phyloP scores from a whole-genome alignment of 2,888 invertebrate genomes.

The Eupithecia insigniata region DNA sequence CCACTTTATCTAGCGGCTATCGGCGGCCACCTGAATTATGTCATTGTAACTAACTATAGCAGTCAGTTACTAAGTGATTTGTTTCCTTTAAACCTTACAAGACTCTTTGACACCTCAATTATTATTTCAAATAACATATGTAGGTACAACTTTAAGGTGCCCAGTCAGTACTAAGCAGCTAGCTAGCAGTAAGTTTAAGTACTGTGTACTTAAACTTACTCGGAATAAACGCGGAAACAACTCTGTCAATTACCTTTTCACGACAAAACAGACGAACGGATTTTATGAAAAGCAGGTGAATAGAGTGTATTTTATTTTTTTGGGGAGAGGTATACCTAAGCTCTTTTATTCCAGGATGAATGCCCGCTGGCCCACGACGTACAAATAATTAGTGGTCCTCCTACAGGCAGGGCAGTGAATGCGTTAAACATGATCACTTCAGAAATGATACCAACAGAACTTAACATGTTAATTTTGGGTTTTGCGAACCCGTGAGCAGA shows the following conservation, averaged over 20 bases:
- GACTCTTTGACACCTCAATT: no score
- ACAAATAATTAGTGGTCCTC: no score
- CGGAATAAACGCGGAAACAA: not conserved
- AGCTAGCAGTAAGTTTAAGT: no score
- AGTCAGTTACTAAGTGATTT: no score
- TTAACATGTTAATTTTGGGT: not conserved
- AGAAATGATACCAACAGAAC: not conserved
- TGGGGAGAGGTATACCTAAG: not conserved
- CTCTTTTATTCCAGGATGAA: not conserved
- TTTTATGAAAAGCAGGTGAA: not conserved
- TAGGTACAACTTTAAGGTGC: no score
- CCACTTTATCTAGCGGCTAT: not conserved
- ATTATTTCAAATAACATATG: no score
- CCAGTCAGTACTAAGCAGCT: no score
- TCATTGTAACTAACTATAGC: not conserved
- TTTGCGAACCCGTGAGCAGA: not conserved
- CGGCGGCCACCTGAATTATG: not conserved
- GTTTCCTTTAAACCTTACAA: no score
- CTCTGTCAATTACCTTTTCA: not conserved
- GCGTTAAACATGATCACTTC: not conserved
- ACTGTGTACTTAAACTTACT: no score
- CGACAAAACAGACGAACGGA: not conserved
- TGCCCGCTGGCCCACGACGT: no score
- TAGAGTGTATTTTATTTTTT: not conserved
- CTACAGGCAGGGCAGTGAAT: no score